Conservation (phyloP, 1,140 invertebrate genomes). For the Camponotus pennsylvanicus region DNA sequence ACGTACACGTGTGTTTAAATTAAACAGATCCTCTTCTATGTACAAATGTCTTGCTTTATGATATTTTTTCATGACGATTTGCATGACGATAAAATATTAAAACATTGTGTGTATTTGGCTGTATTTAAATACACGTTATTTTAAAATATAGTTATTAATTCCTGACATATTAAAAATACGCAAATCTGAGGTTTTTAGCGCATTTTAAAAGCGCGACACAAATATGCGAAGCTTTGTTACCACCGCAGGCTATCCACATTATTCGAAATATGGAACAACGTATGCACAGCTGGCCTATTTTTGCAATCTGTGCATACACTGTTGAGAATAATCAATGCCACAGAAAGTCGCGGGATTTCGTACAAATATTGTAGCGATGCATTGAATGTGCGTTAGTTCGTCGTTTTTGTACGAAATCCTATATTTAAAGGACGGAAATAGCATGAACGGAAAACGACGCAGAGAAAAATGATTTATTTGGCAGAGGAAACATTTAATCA, state of each 20-base stretch:
- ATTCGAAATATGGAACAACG: constrained; percentile 29
- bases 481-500: not conserved
- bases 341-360: constrained; percentile 21
- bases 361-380: not conserved
- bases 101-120: not conserved
- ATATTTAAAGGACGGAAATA: not conserved
- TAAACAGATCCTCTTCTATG: constrained; percentile 14
- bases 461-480: constrained; percentile 13
- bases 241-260: constrained; percentile 22
- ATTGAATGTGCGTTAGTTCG: not conserved
- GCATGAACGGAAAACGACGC: not conserved
- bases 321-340: constrained; percentile 31
- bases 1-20: constrained; percentile 15
- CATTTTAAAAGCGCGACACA: constrained; percentile 11
- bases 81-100: constrained; percentile 21
- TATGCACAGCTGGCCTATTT: constrained; percentile 41
- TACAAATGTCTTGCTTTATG: not conserved
- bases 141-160: constrained; percentile 29
- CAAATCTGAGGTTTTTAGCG: not conserved
- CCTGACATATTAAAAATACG: not conserved
- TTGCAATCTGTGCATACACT: constrained; percentile 35
- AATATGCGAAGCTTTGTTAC: not conserved
- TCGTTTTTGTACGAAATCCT: constrained; percentile 25
- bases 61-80: constrained; percentile 10
- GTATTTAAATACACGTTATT: constrained; percentile 8